phyloP scores from a whole-genome alignment of 2,797 vertebrate genomes.

The Remorina albescens region DNA sequence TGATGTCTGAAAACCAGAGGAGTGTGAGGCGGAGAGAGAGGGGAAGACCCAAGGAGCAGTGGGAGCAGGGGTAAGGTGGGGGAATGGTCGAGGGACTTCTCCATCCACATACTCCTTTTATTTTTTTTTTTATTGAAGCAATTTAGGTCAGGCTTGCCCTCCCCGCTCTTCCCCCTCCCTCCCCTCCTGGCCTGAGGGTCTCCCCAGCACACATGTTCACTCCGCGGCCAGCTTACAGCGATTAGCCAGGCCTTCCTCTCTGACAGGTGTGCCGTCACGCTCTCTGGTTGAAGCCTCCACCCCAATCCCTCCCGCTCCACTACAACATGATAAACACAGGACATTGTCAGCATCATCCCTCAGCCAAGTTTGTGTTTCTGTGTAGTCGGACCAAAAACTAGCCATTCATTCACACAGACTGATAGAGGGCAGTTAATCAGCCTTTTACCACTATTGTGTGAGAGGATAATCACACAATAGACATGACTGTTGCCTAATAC shows the following conservation, averaged over 20 bases:
- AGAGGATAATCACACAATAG: constrained; percentile 12
- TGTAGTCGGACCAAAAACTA: constrained; percentile 20
- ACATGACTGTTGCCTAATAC: background rate
- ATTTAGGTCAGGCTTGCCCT: constrained; percentile 52
- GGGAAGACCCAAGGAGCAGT: constrained; percentile 61
- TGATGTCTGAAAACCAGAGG: constrained; percentile 48
- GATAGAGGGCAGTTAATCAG: constrained; percentile 7
- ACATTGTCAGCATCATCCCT: constrained; percentile 38
- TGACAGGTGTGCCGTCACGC: constrained; percentile 77
- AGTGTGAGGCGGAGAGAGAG: constrained; percentile 48
- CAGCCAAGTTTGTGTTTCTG: constrained; percentile 17
- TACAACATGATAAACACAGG: constrained; percentile 26
- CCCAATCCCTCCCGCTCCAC: background rate
- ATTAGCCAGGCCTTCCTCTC: constrained; percentile 72
- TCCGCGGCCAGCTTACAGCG: constrained; percentile 60
- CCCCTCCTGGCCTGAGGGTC: constrained; percentile 44
- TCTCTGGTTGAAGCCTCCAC: constrained; percentile 25
- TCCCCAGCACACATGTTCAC: constrained; percentile 58
- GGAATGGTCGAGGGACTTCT: constrained; percentile 53
- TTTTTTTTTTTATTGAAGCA: constrained; percentile 38
- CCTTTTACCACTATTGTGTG: background rate
- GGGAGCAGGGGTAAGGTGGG: constrained; percentile 37
- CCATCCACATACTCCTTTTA: constrained; percentile 39
- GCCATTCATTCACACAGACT: background rate
- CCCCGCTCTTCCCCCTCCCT: constrained; percentile 11